Conservation (phyloP, 2,888 invertebrate genomes). For the Acleris holmiana region DNA sequence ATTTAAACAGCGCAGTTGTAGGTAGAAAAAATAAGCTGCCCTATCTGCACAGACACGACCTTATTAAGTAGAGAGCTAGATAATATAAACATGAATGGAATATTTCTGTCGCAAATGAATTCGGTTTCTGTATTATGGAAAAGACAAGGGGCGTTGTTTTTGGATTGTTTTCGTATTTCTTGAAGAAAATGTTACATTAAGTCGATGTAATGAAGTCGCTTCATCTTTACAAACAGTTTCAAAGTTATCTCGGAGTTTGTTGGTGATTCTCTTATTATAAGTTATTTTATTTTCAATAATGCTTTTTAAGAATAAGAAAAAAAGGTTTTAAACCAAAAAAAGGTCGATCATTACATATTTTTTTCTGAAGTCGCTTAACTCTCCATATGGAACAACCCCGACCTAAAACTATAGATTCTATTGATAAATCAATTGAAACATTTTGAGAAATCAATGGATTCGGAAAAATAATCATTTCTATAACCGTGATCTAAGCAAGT, state of each 20-base stretch:
- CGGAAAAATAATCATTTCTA: too few species aligned
- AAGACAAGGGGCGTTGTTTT: conserved; percentile 18
- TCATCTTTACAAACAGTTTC: not conserved
- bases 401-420: too few species aligned
- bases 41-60: conserved; percentile 29
- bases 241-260: not conserved
- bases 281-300: too few species aligned
- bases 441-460: too few species aligned
- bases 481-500: too few species aligned
- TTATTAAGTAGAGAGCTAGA: conserved; percentile 64
- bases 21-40: conserved; percentile 4
- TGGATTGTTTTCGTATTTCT: conserved; percentile 14
- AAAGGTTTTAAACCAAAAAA: too few species aligned
- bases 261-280: too few species aligned
- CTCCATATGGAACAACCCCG: too few species aligned
- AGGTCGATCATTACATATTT: too few species aligned
- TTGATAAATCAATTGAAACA: too few species aligned
- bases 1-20: not conserved
- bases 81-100: conserved; percentile 45
- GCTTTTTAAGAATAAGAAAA: too few species aligned
- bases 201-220: not conserved
- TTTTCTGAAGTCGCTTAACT: too few species aligned
- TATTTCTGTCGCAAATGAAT: conserved; percentile 43
- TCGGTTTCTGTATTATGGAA: conserved; percentile 34
- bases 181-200: not conserved